A percentile compares a stretch with the other conserved stretches of the same genome.
These are phyloP conservation scores for Grammomys dolichurus DNA, from an alignment of 2,113 vertebrate genomes.

Conservation along the genomic window DNA sequence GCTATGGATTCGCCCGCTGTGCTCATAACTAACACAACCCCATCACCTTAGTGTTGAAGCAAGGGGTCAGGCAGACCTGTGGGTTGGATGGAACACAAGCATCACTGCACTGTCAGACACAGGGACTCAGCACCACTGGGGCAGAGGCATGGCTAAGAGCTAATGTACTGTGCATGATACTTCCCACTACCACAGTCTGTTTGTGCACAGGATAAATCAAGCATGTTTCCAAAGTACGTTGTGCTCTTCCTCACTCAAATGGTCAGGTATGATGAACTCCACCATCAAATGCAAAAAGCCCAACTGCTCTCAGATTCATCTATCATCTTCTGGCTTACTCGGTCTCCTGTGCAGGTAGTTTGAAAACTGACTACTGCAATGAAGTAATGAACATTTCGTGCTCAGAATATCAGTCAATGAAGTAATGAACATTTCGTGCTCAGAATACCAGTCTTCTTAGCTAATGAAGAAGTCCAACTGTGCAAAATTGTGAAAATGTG, in stretches of 20 bases:
- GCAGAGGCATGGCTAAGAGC: conserved; percentile 88
- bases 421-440: conserved; percentile 39
- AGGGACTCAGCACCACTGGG: conserved; percentile 88
- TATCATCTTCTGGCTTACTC: conserved; percentile 50
- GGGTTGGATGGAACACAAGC: conserved; percentile 88
- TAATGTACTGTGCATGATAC: conserved; percentile 84
- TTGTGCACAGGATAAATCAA: conserved; percentile 78
- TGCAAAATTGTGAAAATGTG: conserved; percentile 43
- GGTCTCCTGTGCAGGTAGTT: neutral
- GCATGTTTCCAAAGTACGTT: conserved; percentile 58
- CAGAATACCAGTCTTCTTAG: conserved; percentile 29
- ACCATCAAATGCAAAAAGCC: conserved; percentile 46
- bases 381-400: conserved; percentile 47
- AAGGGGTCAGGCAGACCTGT: conserved; percentile 46
- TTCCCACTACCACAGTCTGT: conserved; percentile 79
- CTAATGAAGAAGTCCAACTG: conserved; percentile 33
- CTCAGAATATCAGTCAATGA: neutral
- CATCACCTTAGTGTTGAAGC: conserved; percentile 37
- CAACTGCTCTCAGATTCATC: conserved; percentile 56
- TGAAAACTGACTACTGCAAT: neutral
- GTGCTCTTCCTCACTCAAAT: conserved; percentile 64
- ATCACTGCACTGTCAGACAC: conserved; percentile 84
- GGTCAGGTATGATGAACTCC: conserved; percentile 54
- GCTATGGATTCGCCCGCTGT: conserved; percentile 34
- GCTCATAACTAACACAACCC: conserved; percentile 8